Evolutionary conservation across 2,113 vertebrate species (phyloP).

Genomic region (Garra rufa): DNA sequence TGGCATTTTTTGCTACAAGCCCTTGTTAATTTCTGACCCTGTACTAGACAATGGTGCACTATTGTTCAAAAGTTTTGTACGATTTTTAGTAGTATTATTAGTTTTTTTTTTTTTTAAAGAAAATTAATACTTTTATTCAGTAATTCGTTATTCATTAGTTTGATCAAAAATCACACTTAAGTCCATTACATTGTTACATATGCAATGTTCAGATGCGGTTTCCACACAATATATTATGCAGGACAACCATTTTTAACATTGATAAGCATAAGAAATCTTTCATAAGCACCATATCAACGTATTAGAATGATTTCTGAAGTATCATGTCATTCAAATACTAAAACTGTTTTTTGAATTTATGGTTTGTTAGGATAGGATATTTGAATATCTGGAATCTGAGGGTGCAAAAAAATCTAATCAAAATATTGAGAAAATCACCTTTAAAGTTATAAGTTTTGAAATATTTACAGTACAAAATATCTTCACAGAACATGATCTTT

Average conservation of each 20-base stretch:
- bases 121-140: not conserved
- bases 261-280: not conserved
- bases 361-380: too few relatives aligned
- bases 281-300: not conserved
- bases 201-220: too few relatives aligned
- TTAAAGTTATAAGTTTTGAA: too few relatives aligned
- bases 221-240: not conserved
- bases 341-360: too few relatives aligned
- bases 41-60: not conserved
- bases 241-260: not conserved
- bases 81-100: not conserved
- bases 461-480: too few relatives aligned
- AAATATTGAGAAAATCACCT: too few relatives aligned
- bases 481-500: too few relatives aligned
- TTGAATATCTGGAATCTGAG: too few relatives aligned
- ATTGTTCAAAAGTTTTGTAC: not conserved
- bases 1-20: too few relatives aligned
- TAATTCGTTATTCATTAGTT: not conserved
- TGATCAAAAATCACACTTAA: not conserved
- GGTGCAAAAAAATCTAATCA: too few relatives aligned
- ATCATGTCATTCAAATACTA: not conserved
- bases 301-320: not conserved
- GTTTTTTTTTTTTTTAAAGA: not conserved
- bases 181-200: not conserved
- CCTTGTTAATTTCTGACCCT: too few relatives aligned